Evolutionary conservation across 2,113 vertebrate genomes (phyloP).

Genomic region (Rhineura floridana): DNA sequence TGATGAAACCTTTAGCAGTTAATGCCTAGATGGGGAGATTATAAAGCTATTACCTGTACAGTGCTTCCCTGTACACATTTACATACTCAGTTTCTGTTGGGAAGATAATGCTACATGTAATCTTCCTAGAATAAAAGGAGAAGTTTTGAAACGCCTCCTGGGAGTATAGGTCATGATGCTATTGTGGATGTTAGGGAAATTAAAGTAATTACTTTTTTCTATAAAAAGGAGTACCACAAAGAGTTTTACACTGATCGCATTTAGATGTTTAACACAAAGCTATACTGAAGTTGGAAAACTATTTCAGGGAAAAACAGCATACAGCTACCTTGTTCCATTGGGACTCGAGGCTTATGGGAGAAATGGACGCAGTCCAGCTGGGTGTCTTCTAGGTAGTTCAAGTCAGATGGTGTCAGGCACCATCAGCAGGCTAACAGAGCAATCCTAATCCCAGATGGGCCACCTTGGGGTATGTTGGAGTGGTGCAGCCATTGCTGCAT

Average conservation of each 20-base stretch:
- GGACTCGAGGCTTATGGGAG: background rate
- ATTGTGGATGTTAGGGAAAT: slow-evolving; percentile 48
- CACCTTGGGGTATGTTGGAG: too few relatives aligned
- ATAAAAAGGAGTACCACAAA: slow-evolving; percentile 38
- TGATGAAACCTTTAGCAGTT: background rate
- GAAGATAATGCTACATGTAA: slow-evolving; percentile 1
- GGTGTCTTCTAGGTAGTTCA: too few relatives aligned
- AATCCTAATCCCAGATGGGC: too few relatives aligned
- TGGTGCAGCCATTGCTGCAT: too few relatives aligned
- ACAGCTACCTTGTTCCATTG: background rate
- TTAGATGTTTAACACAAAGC: slow-evolving; percentile 22
- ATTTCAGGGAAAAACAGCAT: slow-evolving; percentile 19
- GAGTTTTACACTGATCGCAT: slow-evolving; percentile 7
- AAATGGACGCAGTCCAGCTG: background rate
- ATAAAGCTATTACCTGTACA: slow-evolving; percentile 23
- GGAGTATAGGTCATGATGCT: slow-evolving; percentile 35
- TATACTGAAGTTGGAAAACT: background rate
- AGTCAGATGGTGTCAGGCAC: too few relatives aligned
- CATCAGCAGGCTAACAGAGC: too few relatives aligned
- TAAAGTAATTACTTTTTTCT: slow-evolving; percentile 46
- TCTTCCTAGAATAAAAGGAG: slow-evolving; percentile 48
- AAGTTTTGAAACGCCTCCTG: slow-evolving; percentile 35
- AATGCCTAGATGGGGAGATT: background rate
- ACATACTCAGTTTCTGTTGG: slow-evolving; percentile 41
- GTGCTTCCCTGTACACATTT: slow-evolving; percentile 21